Evolutionary conservation across 2,113 vertebrate genomes (phyloP), one percentile per base, ranked within the genome.

Genomic region (Dicentrarchus labrax): DNA sequence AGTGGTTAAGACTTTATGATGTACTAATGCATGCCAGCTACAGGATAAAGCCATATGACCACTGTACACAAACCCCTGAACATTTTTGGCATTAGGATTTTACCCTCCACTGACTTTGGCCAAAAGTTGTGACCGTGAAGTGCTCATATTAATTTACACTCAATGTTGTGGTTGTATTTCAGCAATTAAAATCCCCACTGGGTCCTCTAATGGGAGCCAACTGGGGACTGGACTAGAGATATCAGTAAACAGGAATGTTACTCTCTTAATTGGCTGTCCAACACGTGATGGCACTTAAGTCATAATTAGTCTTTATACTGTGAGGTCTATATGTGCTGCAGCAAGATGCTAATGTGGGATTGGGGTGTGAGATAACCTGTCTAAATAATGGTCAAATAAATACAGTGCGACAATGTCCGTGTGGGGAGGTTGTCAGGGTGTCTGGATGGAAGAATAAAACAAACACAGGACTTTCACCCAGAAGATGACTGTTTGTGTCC

Each of bases 131-230:
- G 66, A 86, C 53, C 70, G 10, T 53, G 68, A 60, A 85, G 51
- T 73, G 64, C 53, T 78, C 54, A 72, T 84, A 88, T 87, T 87
- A 86, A 88, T 91, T 78, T 66, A 71, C 24, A 16, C 66, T 64
- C 68, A n/a, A 48, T 81, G 50, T 77, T 88, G 64, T 66, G 72
- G 69, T 82, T 89, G 66, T 75, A 47, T 75, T 73, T 74, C n/a
- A 79, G 80, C 89, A 91, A 91, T 90, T 91, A 88, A 90, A 87
- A 87, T 67, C 77, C 62, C 76, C 81, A 72, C 56, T 45, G 51
- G 81, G 60, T 43, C 60, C 43, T 75, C 56, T 84, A 85, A 88
- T 81, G 57, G 66, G 79, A 69, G 72, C 43, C 73, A 64, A 62
- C 78, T 51, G 80, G 45, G 77, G 69, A 86, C 61, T 60, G 54